Evolutionary conservation across 2,113 vertebrate species (phyloP), one percentile per base, ranked within the genome.

Genomic region (Pangasianodon hypophthalmus): DNA sequence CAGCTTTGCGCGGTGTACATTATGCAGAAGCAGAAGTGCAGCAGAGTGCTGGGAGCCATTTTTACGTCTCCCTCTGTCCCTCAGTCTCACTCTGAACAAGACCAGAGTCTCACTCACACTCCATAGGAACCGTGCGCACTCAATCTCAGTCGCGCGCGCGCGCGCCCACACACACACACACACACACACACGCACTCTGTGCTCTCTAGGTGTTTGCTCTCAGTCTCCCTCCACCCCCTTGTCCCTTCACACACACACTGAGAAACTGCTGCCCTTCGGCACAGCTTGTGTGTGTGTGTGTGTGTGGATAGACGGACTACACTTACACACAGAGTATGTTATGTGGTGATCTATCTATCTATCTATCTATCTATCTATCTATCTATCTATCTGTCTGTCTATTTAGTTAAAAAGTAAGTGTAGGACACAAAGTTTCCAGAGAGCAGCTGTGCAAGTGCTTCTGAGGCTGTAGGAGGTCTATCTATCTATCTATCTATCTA

Each of bases 31-130:
- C 91, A 92, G 89, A 91, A 93, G 13, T 94, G 90, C n/a, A 94
- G 90, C 29, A 94, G 26, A 0, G 92, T 64, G 58, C 85, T 64
- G 4, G 90, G 50, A 91, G 93, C 94, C 96, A 96, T 96, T 3
- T 89, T 93, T 95, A 24, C 48, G 50, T 79, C 64, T 60, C 62
- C 60, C 86, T 46, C 84, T 62, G 82, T 62, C 82, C 21, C 75
- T 29, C 71, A 50, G 81, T 89, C 77, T 58, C 86, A 41, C 80
- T 90, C 87, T 89, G 91, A 88, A 54, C 88, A 87, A 73, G 89
- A 91, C 48, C 92, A 44, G 82, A 71, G 52, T 60, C 32, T 82
- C 85, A 82, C 73, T 75, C 44, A 60, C 84, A 89, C 69, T 58
- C 87, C 90, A 90, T 91, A 83, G 62, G 88, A 90, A 64, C 90